Conservation (phyloP, 2,113 vertebrate species). For the Esox niger region DNA sequence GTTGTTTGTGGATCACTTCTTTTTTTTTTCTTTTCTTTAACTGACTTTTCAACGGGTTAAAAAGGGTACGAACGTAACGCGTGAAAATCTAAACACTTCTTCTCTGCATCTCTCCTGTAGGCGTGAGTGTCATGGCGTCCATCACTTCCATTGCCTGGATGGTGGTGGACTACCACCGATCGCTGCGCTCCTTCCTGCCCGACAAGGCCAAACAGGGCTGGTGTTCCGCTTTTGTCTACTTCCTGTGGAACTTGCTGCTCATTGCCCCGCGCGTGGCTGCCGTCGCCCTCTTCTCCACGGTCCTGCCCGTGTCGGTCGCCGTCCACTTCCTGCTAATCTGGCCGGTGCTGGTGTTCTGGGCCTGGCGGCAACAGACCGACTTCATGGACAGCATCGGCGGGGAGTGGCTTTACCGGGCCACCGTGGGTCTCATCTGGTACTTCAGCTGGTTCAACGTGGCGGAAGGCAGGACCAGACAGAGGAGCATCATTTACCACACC, state of each 20-base stretch:
- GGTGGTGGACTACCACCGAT: slow-evolving; percentile 90
- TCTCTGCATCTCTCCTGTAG: slow-evolving; percentile 68
- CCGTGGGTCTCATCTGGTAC: slow-evolving; percentile 86
- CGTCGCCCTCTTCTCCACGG: slow-evolving; percentile 80
- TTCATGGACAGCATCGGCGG: slow-evolving; percentile 80
- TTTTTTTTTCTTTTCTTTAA: slow-evolving; percentile 3
- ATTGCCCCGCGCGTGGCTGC: slow-evolving; percentile 80
- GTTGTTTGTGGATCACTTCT: not conserved
- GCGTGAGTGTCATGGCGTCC: slow-evolving; percentile 75
- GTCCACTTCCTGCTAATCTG: slow-evolving; percentile 80
- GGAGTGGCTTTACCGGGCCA: slow-evolving; percentile 84
- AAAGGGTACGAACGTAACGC: no score
- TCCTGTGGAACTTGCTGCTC: slow-evolving; percentile 92
- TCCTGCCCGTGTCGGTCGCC: slow-evolving; percentile 68
- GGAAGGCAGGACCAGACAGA: slow-evolving; percentile 72
- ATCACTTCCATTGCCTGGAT: slow-evolving; percentile 88
- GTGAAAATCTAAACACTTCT: no score
- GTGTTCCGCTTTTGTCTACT: slow-evolving; percentile 79
- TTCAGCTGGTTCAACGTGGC: slow-evolving; percentile 96
- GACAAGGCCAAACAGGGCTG: slow-evolving; percentile 75
- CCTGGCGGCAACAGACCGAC: slow-evolving; percentile 77
- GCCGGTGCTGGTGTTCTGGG: slow-evolving; percentile 81
- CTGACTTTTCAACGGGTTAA: not conserved
- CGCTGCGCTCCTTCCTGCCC: slow-evolving; percentile 84
- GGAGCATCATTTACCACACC: slow-evolving; percentile 80